Base-by-base conservation (phyloP, 2,888 invertebrate species). In the Phania funesta region DNA sequence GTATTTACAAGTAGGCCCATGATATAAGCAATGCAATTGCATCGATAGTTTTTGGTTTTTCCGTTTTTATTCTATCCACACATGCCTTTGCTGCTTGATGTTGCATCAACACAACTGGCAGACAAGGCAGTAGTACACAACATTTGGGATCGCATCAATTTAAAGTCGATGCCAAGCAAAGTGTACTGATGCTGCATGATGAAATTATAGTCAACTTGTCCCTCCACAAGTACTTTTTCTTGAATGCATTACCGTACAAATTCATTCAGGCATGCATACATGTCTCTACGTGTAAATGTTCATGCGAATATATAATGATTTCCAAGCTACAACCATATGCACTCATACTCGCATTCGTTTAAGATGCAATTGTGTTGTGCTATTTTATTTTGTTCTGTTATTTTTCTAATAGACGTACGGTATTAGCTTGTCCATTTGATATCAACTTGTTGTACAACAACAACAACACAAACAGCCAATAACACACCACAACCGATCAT, bases 201-300 rank as follows among this genome's bases (percentile, higher is more conserved):
- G 73, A 70, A 84, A 73, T 67, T 71, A 71, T 70, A 87, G 86
- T 87, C 87, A 86, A 87, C 87, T 87, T 87, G 89, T 88, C 88
- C 88, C 89, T 89, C 88, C 85, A n/a, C 70, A 81, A 75, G 56
- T 75, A 75, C 75, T 62, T 56, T 74, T 75, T 62, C 44, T 74
- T 54, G 24, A 20, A 52, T 50, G 29, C 29, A 67, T 60, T 24
- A 52, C 62, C 16, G 29, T 62, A 62, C 48, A 56, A 67, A 62
- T 29, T 22, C 50, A 46, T 78, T 74, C 32, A 54, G 52, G 65
- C 67, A 73, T 65, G 50, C 67, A 73, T 65, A 50, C 26, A 50
- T 48, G 29, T 11, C 18, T 13, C 16, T 16, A 16, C 16, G 22
- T 24, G 9, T 29, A n/a, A 22, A 68, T 62, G 22, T 74, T 56